phyloP scores from a whole-genome alignment of 2,888 invertebrate species.

The Drosophila testacea region DNA sequence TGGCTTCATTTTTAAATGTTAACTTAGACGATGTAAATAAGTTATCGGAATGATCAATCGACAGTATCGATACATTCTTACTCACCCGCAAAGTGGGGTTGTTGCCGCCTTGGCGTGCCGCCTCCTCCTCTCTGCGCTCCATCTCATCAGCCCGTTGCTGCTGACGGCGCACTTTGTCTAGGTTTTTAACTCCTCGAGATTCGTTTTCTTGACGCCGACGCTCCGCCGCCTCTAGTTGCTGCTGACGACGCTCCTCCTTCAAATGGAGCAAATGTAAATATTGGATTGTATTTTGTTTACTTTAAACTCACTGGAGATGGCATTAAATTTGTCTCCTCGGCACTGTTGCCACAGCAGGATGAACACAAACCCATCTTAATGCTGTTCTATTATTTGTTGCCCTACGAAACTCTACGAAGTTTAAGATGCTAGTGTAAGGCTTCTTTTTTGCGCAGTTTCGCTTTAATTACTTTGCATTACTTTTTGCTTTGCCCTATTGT shows the following conservation, averaged over 20 bases:
- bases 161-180: constrained; percentile 87
- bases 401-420: constrained; percentile 12
- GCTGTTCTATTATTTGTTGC: constrained; percentile 6
- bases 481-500: constrained; percentile 50
- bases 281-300: background rate
- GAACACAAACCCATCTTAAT: constrained; percentile 75
- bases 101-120: constrained; percentile 75
- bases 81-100: constrained; percentile 49
- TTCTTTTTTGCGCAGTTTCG: constrained; percentile 59
- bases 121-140: constrained; percentile 87
- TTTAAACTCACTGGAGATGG: constrained; percentile 76
- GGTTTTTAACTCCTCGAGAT: constrained; percentile 88
- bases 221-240: constrained; percentile 90
- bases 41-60: constrained; percentile 6
- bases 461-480: constrained; percentile 44
- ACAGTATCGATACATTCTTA: constrained; percentile 13
- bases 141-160: constrained; percentile 87
- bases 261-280: constrained; percentile 4
- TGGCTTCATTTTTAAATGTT: background rate
- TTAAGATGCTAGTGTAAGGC: constrained; percentile 45
- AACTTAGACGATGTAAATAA: background rate
- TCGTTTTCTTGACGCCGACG: constrained; percentile 87
- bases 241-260: constrained; percentile 88
- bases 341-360: constrained; percentile 79
- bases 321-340: constrained; percentile 82